Base-by-base conservation (phyloP, 2,888 invertebrate genomes). In the Dynastes maya region DNA sequence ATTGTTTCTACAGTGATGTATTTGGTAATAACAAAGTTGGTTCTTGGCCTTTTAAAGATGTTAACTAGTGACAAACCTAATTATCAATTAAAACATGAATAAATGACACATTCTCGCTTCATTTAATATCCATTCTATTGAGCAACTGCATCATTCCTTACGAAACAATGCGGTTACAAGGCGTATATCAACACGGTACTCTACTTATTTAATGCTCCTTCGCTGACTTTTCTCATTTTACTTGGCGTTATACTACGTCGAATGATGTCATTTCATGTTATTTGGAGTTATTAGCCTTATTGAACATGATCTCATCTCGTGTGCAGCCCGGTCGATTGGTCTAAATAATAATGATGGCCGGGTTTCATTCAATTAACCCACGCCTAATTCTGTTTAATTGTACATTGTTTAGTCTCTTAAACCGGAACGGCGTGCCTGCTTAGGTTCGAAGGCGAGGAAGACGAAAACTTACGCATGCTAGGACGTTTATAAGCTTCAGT, bases 341-440 rank as follows among this genome's bases (percentile, higher is more conserved):
- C 68, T 80, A 83, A 74, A 74, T 74, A 74, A 83, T 74, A 74
- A 83, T 83, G 79, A 84, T 79, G 81, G 79, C 81, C 16, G 65
- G 65, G 65, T 40, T 51, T 81, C 75, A 83, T 81, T 78, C 83
- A 83, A 84, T 84, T 83, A 83, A 82, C 83, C 83, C 83, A 84
- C 83, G 83, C 81, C 80, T 81, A 81, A 82, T 82, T 83, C 71
- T 72, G 75, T 68, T 80, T 80, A 67, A 80, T 74, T 74, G 45
- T 45, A 40, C 80, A 77, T 74, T 74, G 72, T 74, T 74, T 40
- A 61, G 72, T 49, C 72, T 61, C 40, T 74, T 45, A 74, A 61
- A 74, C 27, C 22, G 22, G 16, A 22, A 45, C 27, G 68, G 49
- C 49, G n/a, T 11, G 45, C 45, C 9, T 45, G 8, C 45, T 45